Conservation (phyloP, 2,888 invertebrate species). For the Pterobdella sp. region DNA sequence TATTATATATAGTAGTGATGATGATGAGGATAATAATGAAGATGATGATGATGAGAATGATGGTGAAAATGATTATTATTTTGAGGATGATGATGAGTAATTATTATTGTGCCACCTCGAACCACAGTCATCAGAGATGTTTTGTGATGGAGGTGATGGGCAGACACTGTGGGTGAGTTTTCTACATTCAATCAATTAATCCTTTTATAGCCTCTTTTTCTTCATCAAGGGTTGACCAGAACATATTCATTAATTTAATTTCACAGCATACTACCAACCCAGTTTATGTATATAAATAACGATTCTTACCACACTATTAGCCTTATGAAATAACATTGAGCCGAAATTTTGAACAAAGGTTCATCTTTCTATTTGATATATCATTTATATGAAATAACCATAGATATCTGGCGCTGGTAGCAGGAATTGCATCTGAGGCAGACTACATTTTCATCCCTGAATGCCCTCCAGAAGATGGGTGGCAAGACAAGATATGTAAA, state of each 20-base stretch:
- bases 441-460: constrained; percentile 98
- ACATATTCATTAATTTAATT: not conserved
- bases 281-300: not conserved
- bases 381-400: not conserved
- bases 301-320: not conserved
- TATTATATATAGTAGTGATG: not conserved
- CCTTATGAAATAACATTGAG: not conserved
- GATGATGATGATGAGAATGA: constrained; percentile 4
- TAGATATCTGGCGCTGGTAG: constrained; percentile 90
- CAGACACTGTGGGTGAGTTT: constrained; percentile 88
- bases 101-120: not conserved
- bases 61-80: not conserved
- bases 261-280: not conserved
- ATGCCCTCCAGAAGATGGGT: constrained; percentile 83
- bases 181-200: too few species aligned
- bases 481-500: constrained; percentile 83
- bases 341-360: not conserved
- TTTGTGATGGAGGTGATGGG: constrained; percentile 99
- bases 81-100: not conserved
- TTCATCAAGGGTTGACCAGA: not conserved
- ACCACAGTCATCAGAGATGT: constrained; percentile 79
- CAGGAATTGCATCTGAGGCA: constrained; percentile 87
- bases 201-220: too few species aligned
- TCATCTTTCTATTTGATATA: not conserved
- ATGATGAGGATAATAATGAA: not conserved